A percentile compares a stretch with the other conserved stretches of the same genome.
phyloP scores from a whole-genome alignment of 1,140 invertebrate species.

The Penaeus japonicus region DNA sequence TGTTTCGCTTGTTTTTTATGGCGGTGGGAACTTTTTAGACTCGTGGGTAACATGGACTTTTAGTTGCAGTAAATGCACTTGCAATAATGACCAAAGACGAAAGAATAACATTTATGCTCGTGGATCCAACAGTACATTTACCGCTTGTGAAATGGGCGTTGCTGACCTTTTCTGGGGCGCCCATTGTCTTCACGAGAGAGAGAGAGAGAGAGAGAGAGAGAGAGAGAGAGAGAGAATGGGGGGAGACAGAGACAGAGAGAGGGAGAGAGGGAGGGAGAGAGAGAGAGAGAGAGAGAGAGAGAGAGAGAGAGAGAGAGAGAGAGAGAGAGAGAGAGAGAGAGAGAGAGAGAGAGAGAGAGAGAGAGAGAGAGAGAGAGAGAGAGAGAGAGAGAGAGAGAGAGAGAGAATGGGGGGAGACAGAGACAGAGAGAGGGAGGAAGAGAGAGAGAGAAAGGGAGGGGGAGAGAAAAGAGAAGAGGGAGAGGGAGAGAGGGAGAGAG shows the following conservation, averaged over 20 bases:
- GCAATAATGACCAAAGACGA: no score
- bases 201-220: neutral
- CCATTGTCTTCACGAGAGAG: no score
- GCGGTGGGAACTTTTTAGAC: no score
- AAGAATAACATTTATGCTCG: no score
- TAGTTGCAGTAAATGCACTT: no score
- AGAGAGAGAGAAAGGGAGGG: conserved; percentile 16
- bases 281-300: neutral
- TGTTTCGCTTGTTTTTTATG: no score
- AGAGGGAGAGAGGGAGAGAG: conserved; percentile 1
- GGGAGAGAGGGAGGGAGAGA: neutral
- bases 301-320: neutral
- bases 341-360: neutral
- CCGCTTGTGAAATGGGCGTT: no score
- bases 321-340: conserved; percentile 2
- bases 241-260: neutral
- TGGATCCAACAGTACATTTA: no score
- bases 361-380: neutral
- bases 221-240: neutral
- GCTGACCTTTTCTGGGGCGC: no score
- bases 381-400: neutral
- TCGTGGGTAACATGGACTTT: no score
- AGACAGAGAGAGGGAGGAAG: neutral
- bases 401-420: neutral
- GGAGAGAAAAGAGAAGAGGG: neutral